phyloP scores from a whole-genome alignment of 2,113 vertebrate genomes.

The Tragelaphus imberbis region DNA sequence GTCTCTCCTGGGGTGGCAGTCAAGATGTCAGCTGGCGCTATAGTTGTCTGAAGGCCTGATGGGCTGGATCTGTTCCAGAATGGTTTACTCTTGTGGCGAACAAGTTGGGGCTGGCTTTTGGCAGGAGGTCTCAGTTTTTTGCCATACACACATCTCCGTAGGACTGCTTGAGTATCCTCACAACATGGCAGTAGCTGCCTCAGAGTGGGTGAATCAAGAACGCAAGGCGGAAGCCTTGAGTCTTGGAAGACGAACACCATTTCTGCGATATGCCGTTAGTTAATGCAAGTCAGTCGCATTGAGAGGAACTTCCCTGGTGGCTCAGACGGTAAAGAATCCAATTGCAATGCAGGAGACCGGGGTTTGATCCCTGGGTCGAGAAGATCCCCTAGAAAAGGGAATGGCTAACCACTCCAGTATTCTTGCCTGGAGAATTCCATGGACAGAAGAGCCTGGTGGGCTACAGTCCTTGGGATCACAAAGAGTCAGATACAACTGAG shows the following conservation, averaged over 20 bases:
- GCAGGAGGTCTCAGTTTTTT: neutral
- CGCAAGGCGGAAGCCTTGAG: neutral
- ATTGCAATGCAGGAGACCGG: neutral
- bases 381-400: neutral
- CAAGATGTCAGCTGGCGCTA: neutral
- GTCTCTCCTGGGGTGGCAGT: neutral
- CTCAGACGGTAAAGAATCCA: neutral
- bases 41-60: neutral
- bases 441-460: neutral
- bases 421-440: neutral
- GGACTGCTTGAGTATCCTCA: neutral
- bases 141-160: neutral
- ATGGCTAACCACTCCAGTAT: neutral
- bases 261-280: neutral
- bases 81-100: neutral
- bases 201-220: neutral
- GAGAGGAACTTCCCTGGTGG: neutral
- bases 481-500: neutral
- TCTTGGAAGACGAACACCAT: neutral
- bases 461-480: neutral
- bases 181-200: neutral
- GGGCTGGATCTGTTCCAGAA: neutral
- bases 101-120: neutral
- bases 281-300: neutral
- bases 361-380: neutral